Conservation (phyloP, 1,140 invertebrate species). For the Drosophila yakuba region DNA sequence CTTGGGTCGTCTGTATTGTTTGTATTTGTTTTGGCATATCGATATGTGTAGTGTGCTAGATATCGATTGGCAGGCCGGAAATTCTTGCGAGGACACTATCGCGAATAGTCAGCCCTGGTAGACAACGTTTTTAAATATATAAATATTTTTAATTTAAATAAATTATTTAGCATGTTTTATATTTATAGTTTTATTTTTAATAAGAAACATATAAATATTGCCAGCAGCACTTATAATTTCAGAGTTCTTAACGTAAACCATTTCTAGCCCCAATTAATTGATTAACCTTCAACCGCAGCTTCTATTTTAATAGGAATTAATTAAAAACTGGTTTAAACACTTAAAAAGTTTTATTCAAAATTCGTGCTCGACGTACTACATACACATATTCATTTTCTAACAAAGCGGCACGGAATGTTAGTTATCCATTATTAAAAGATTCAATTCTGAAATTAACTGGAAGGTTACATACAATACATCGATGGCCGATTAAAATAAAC, state of each 20-base stretch:
- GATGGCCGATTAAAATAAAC: slow-evolving; percentile 38
- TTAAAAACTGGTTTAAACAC: slow-evolving; percentile 27
- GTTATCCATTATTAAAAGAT: slow-evolving; percentile 21
- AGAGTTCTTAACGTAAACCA: too few species aligned
- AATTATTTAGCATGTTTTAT: not conserved
- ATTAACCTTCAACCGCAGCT: too few species aligned
- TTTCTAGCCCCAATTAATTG: too few species aligned
- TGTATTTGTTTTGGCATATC: slow-evolving; percentile 27
- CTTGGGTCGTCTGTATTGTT: not conserved
- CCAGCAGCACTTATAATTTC: too few species aligned
- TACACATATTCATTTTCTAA: slow-evolving; percentile 45
- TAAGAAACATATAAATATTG: not conserved
- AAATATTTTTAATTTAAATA: not conserved
- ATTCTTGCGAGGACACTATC: not conserved
- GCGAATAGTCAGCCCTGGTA: not conserved
- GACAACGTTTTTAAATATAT: not conserved
- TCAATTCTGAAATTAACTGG: slow-evolving; percentile 41
- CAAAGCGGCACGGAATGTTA: slow-evolving; percentile 71
- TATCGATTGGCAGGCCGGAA: slow-evolving; percentile 10
- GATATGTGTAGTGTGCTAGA: slow-evolving; percentile 21
- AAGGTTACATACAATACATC: slow-evolving; percentile 30
- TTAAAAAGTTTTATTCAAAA: slow-evolving; percentile 67
- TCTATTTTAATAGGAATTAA: not conserved
- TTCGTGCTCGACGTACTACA: slow-evolving; percentile 49
- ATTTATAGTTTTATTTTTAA: not conserved